A percentile compares a stretch with the other conserved stretches of the same genome.
phyloP scores from a whole-genome alignment of 2,797 vertebrate genomes.

The Mus spretus region DNA sequence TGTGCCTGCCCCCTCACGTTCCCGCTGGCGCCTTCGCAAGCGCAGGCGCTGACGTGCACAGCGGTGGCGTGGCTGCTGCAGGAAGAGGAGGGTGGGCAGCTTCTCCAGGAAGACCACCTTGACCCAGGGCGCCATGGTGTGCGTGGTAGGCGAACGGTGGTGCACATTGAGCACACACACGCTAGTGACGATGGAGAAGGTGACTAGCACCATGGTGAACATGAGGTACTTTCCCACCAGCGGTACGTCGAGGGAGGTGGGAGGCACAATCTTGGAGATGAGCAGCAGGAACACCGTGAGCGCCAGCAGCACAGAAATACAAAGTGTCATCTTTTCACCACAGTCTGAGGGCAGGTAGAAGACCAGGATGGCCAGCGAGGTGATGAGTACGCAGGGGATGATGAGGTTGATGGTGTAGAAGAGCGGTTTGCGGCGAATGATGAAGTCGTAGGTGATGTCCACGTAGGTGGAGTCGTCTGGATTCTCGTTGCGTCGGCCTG shows the following conservation, averaged over 20 bases:
- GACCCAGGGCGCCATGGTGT: slow-evolving; percentile 98
- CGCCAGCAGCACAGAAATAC: slow-evolving; percentile 96
- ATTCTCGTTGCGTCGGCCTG: slow-evolving; percentile 96
- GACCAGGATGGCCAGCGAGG: slow-evolving; percentile 96
- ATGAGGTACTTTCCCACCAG: slow-evolving; percentile 98
- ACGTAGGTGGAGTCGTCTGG: slow-evolving; percentile 96
- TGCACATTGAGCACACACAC: slow-evolving; percentile 98
- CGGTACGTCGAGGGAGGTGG: slow-evolving; percentile 96
- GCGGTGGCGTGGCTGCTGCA: slow-evolving; percentile 95
- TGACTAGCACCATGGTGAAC: slow-evolving; percentile 99
- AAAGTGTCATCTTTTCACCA: slow-evolving; percentile 98
- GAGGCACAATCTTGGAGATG: slow-evolving; percentile 98
- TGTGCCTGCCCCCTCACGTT: slow-evolving; percentile 63
- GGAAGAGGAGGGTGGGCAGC: slow-evolving; percentile 95
- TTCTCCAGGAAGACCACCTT: slow-evolving; percentile 96
- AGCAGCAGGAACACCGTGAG: slow-evolving; percentile 98
- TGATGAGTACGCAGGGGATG: slow-evolving; percentile 98
- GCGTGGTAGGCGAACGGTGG: slow-evolving; percentile 97
- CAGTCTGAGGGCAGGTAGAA: slow-evolving; percentile 98
- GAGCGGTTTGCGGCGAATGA: slow-evolving; percentile 97
- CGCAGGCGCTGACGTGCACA: slow-evolving; percentile 95
- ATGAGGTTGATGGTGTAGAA: slow-evolving; percentile 99
- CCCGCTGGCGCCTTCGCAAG: slow-evolving; percentile 91
- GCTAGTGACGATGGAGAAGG: slow-evolving; percentile 98
- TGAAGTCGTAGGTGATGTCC: slow-evolving; percentile 98